Base-by-base conservation (phyloP, 2,113 vertebrate genomes). In the Chaetorhynchus papuensis region DNA sequence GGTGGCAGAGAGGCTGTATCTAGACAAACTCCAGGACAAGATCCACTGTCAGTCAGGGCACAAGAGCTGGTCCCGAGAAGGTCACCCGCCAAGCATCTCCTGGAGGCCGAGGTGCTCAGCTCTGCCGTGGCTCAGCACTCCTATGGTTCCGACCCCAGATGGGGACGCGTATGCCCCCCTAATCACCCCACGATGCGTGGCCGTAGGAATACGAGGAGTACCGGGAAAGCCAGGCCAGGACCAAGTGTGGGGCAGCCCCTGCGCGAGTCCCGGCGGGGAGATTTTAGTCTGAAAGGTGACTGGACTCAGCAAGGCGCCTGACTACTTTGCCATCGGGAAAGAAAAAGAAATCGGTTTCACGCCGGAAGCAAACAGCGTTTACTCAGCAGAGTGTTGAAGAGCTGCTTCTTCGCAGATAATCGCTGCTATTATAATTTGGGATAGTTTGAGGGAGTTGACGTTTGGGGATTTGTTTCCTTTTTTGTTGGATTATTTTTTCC, bases 81-180 rank as follows among this genome's bases (percentile, higher is more conserved):
- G 23, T 7, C 19, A 30, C 24, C 8, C 1, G 2, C 10, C 64
- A 22, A 57, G 7, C 41, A 52, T 10, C 18, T 35, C 57, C 33
- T 3, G 9, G n/a, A 17, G 80, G 15, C 45, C 7, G 17, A 19
- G 23, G 4, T 39, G 11, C n/a, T 59, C 63, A 28, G 63, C 22
- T 42, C 31, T 41, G 31, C n/a, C 7, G 6, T 18, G 59, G 49
- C n/a, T 87, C 72, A 39, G 39, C 53, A 7, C 6, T 41, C 17
- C 53, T 28, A 0, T 1, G 13, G 21, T 31, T 76, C 47, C 5
- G 0, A 60, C 12, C 9, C 14, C 11, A 12, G 7, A 4, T 7
- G 2, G 31, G 71, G n/a, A 24, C 3, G 14, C 0, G 0, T 19
- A 1, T 14, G 10, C n/a, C 6, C 26, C 20, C 13, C 3, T 26